Base-by-base conservation (phyloP, 2,113 vertebrate species). In the Prolemur simus region DNA sequence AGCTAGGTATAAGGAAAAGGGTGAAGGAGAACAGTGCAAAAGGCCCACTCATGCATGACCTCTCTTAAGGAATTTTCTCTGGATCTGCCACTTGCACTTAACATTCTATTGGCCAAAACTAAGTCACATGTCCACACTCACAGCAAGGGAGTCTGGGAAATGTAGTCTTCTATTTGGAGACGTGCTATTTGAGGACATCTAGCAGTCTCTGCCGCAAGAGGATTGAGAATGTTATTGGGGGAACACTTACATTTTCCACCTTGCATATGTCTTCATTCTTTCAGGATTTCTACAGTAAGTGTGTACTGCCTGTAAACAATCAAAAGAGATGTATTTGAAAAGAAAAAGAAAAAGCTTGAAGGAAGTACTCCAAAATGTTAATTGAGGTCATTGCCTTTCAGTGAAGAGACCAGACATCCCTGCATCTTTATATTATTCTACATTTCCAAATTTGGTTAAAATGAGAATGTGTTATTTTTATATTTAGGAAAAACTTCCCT, bases 141-240 rank as follows among this genome's bases (percentile, higher is more conserved):
- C n/a, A 56, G 63, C 95, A 92, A 14, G n/a, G 69, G 23, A 21
- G 4, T 76, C 80, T 95, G 95, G 95, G 87, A 96, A 95, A 84
- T 90, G 34, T 58, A 74, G 68, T 74, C 60, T 91, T 68, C 54
- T 2, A 29, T 49, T 74, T 77, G 89, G 77, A 69, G 52, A 56
- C 29, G 39, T 34, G 18, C 3, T 68, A 12, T 58, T 56, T 21
- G 77, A 34, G 23, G 12, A 20, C 5, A 21, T 3, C n/a, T 45
- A 18, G 14, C 39, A 23, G 18, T 74, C 9, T 93, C 37, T 94
- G 23, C 20, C 11, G 32, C 20, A 18, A 71, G 69, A 77, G 11
- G 12, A 8, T 69, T 9, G 13, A 68, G 5, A 21, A 47, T 63
- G 32, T 63, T 71, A 60, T 34, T 34, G 8, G 10, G 32, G 20